Base-by-base conservation (phyloP, 2,113 vertebrate genomes). In the Chroicocephalus ridibundus region DNA sequence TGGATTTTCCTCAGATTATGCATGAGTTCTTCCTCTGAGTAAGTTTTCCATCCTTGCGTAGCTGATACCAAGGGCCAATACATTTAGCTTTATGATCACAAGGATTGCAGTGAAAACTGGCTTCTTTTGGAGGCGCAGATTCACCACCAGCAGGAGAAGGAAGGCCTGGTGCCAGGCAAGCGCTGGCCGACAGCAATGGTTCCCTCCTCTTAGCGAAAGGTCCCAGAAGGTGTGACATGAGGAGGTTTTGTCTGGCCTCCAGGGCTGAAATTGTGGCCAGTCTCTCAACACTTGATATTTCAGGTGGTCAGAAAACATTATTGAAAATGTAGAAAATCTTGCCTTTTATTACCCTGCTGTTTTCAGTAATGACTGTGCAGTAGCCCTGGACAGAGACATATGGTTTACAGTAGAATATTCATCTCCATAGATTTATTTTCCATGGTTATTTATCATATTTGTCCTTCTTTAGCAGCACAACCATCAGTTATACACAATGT, bases 401-500 rank as follows among this genome's bases (percentile, higher is more conserved):
- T 42, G 66, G 62, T 90, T 95, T 92, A 70, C n/a, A 29, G 75
- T 80, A 88, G 62, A 94, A 85, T 82, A 94, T 93, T 82, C 52
- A 82, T 90, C 90, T 96, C 89, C 66, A 66, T 29, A 79, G 52
- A 58, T 85, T 85, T 86, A 25, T 90, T 88, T 90, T 40, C 54
- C 27, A 11, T 82, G 54, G 54, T 57, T 94, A 82, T 94, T 96
- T 91, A 77, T 95, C 75, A 46, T 91, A 85, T 96, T 96, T 88
- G 58, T 96, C 92, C 62, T 93, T 82, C 93, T 82, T 85, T 80
- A 80, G 66, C 62, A 77, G 44, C 62, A 80, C 40, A 85, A 49
- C 66, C 49, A 85, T 93, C 90, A 90, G 44, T 93, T 91, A 91
- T 25, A 85, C 31, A 81, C 81, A 58, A 90, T 40, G 34, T 94